Base-by-base conservation (phyloP, 1,140 invertebrate genomes). In the Heterodera schachtii region DNA sequence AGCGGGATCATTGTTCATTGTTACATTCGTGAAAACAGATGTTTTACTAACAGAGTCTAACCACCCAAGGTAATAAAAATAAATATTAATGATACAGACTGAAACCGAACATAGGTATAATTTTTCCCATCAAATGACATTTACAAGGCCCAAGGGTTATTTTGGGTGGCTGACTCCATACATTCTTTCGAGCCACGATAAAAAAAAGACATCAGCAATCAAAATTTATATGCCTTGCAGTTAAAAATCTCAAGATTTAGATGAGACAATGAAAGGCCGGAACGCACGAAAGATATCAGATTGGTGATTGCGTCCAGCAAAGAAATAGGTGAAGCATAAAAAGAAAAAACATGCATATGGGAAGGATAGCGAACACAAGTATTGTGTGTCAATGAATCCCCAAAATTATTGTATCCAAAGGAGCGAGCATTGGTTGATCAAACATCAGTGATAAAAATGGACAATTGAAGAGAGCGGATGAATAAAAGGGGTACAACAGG, bases 281-380 rank as follows among this genome's bases (percentile, higher is more conserved):
- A 66, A 76, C 75, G 66, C 77, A 78, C 77, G 47, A 78, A 78
- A 16, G 66, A 49, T 64, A 78, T 66, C 77, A 78, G 77, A 78
- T 78, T 78, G 77, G 64, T 78, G 52, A 78, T 78, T 64, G 64
- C 47, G 77, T 76, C 75, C 75, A 76, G 75, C 75, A 52, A 52
- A 52, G 16, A 75, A 43, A 46, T 5, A 57, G 2, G 31, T 41
- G 43, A 7, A 57, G 46, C 46, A 76, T 19, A 19, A 43, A 74
- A 43, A 47, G 21, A n/a, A 76, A 57, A 49, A 76, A 43, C 43
- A 76, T 21, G 57, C 47, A 66, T 64, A 76, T 13, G 57, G 75
- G 43, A 76, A 31, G 31, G 31, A 31, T 31, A 31, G 75, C 43
- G 16, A 75, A 49, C n/a, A 75, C n/a, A 44, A 43, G 16, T 19